phyloP scores from a whole-genome alignment of 2,797 vertebrate genomes.

The Rhyacichthys aspro region DNA sequence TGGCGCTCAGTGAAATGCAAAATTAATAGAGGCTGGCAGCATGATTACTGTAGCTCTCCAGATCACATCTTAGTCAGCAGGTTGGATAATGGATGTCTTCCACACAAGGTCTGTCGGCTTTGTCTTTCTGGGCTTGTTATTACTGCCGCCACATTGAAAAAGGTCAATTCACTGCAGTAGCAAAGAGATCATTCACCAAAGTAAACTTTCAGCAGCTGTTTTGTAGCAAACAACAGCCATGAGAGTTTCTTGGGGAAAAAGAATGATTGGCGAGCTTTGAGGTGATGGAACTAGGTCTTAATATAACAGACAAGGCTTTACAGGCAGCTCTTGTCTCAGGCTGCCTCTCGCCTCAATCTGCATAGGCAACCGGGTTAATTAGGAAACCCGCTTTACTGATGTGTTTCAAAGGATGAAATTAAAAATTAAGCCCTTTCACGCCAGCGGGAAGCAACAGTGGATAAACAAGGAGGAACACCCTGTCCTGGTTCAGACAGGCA shows the following conservation, averaged over 20 bases:
- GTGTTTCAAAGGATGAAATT: slow-evolving; percentile 80
- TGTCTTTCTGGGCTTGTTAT: slow-evolving; percentile 49
- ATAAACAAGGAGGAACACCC: slow-evolving; percentile 68
- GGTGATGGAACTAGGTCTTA: slow-evolving; percentile 58
- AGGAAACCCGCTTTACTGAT: slow-evolving; percentile 73
- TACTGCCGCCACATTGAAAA: slow-evolving; percentile 52
- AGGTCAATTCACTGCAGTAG: no score
- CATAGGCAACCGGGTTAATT: slow-evolving; percentile 78
- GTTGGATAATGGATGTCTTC: slow-evolving; percentile 62
- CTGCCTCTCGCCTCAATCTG: slow-evolving; percentile 63
- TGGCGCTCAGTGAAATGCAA: slow-evolving; percentile 39
- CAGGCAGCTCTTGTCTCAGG: slow-evolving; percentile 65
- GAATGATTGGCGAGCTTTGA: slow-evolving; percentile 33
- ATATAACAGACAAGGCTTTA: slow-evolving; percentile 60
- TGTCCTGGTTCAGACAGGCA: slow-evolving; percentile 60
- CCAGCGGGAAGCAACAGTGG: slow-evolving; percentile 56
- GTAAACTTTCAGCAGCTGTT: slow-evolving; percentile 28
- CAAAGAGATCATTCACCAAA: slow-evolving; percentile 19
- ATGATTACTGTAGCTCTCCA: slow-evolving; percentile 50
- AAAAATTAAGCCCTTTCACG: slow-evolving; percentile 73
- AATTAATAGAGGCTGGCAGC: slow-evolving; percentile 60
- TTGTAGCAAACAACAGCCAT: background rate
- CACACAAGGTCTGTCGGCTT: slow-evolving; percentile 27
- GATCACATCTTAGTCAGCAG: slow-evolving; percentile 50
- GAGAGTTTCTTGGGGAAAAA: background rate